phyloP scores from a whole-genome alignment of 2,888 invertebrate species.

The Ischnus inquisitorius region DNA sequence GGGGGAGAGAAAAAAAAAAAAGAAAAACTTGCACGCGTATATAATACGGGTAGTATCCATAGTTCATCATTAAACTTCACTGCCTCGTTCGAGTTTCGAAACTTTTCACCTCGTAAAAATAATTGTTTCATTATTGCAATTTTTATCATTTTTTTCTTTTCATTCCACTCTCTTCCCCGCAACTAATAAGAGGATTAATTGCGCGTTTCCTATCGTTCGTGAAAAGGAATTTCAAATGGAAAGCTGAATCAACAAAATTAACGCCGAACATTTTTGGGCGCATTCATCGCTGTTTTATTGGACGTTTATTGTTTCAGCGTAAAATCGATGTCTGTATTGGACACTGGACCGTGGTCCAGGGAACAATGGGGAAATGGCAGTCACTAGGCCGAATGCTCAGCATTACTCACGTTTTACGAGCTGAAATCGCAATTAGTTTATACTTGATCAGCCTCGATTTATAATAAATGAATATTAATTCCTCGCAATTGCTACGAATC shows the following conservation, averaged over 20 bases:
- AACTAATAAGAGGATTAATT: not conserved
- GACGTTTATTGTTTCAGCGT: too few species aligned
- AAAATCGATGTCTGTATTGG: too few species aligned
- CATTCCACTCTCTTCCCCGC: not conserved
- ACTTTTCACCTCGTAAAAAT: slow-evolving; percentile 7
- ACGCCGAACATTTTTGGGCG: not conserved
- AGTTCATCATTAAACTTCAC: not conserved
- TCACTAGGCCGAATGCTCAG: too few species aligned
- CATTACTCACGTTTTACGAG: too few species aligned
- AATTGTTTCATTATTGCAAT: not conserved
- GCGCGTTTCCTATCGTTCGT: not conserved
- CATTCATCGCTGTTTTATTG: too few species aligned
- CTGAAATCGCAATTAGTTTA: too few species aligned
- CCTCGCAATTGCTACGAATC: too few species aligned
- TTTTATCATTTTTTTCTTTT: not conserved
- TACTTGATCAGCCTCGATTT: too few species aligned
- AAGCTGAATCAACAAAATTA: not conserved
- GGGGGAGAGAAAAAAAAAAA: not conserved
- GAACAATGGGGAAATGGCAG: too few species aligned
- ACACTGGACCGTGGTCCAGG: too few species aligned
- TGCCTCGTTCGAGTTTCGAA: not conserved
- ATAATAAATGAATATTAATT: too few species aligned
- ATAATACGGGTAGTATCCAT: slow-evolving; percentile 1
- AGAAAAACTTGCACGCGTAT: slow-evolving; percentile 12
- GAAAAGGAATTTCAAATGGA: not conserved